Evolutionary conservation across 2,797 vertebrate genomes (phyloP).

Genomic region (Micrastur ruficollis): DNA sequence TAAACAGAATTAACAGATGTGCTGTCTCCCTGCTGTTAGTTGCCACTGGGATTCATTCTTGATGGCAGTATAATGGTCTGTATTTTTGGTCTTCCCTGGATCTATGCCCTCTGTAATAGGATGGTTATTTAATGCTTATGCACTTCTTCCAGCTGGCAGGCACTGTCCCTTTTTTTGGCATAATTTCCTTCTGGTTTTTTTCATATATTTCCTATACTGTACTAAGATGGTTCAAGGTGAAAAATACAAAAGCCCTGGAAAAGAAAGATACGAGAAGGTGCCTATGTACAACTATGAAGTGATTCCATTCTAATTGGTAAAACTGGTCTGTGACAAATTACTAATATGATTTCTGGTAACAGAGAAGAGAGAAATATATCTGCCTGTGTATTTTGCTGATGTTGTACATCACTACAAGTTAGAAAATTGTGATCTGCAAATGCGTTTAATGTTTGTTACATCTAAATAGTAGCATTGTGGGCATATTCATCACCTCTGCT

Average conservation of each 20-base stretch:
- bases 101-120: neutral
- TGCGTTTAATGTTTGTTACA: neutral
- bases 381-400: neutral
- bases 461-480: neutral
- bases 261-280: neutral
- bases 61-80: neutral
- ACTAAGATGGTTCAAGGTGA: neutral
- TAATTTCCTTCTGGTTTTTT: neutral
- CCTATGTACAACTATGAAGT: neutral
- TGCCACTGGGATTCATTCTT: neutral
- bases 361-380: neutral
- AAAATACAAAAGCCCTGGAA: neutral
- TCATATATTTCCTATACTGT: neutral
- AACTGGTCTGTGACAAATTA: neutral
- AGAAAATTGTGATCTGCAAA: neutral
- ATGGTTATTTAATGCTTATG: conserved; percentile 5
- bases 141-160: conserved; percentile 10
- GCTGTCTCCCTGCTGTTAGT: neutral
- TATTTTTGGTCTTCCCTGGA: conserved; percentile 28
- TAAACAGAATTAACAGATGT: conserved; percentile 12
- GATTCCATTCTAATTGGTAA: neutral
- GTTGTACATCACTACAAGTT: neutral
- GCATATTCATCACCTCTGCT: neutral
- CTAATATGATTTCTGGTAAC: neutral
- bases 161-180: neutral